Evolutionary conservation across 2,797 vertebrate species (phyloP).

Genomic region (Varecia variegata): DNA sequence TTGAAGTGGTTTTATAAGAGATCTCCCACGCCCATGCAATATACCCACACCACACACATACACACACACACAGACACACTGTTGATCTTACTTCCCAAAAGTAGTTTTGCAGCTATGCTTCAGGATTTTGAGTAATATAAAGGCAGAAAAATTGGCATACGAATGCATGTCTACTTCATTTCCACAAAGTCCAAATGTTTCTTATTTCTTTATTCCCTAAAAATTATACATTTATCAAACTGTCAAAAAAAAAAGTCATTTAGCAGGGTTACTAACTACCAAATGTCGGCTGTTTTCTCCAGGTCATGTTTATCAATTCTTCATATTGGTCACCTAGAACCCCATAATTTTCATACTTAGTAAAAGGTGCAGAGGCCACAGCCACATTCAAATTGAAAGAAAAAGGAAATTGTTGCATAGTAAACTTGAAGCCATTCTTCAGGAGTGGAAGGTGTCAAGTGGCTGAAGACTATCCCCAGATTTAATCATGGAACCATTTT

Average conservation of each 20-base stretch:
- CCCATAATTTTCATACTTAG: neutral
- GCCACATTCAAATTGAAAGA: neutral
- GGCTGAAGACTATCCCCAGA: neutral
- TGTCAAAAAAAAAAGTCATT: neutral
- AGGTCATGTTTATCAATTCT: neutral
- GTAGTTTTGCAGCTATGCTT: neutral
- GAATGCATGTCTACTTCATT: neutral
- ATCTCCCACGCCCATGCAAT: neutral
- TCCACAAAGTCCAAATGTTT: neutral
- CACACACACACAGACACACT: neutral
- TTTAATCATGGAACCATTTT: neutral
- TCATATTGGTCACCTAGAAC: neutral
- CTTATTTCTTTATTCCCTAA: constrained; percentile 20
- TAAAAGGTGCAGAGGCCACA: neutral
- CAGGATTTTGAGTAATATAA: constrained; percentile 1
- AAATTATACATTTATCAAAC: constrained; percentile 35
- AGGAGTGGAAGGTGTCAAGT: neutral
- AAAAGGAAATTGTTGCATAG: neutral
- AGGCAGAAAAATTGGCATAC: neutral
- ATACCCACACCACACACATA: neutral
- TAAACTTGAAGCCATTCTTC: neutral
- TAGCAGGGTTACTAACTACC: neutral
- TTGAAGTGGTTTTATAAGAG: constrained; percentile 35
- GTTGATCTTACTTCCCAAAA: neutral
- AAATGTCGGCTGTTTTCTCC: neutral